Percentiles rank a stretch among this genome's conserved stretches.
Evolutionary conservation across 2,888 invertebrate species (phyloP).

Genomic region (Eupithecia inturbata): DNA sequence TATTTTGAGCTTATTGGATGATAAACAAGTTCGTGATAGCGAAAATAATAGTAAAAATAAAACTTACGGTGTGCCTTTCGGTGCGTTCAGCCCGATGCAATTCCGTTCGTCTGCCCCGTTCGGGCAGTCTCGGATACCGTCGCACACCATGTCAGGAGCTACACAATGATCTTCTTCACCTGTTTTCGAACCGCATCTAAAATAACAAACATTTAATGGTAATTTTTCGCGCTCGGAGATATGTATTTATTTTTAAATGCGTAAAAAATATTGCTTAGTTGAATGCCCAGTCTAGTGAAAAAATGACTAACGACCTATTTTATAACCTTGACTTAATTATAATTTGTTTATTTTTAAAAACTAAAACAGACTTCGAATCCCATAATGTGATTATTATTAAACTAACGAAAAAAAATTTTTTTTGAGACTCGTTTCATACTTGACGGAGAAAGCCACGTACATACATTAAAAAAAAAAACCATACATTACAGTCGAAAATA

Average conservation of each 20-base stretch:
- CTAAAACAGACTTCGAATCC: no score
- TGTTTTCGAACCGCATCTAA: slow-evolving; percentile 64
- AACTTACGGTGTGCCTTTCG: slow-evolving; percentile 69
- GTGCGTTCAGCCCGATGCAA: slow-evolving; percentile 82
- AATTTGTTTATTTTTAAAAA: no score
- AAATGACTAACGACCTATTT: background rate
- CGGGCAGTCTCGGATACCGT: slow-evolving; percentile 89
- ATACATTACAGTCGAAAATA: no score
- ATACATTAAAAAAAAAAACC: no score
- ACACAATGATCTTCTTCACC: slow-evolving; percentile 83
- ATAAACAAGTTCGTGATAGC: background rate
- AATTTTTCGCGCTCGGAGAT: background rate
- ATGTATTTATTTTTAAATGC: background rate
- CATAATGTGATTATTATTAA: no score
- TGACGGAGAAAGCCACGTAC: no score
- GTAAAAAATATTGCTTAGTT: background rate
- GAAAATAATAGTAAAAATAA: background rate
- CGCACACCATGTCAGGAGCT: slow-evolving; percentile 90
- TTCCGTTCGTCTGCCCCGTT: slow-evolving; percentile 88
- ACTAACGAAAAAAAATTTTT: no score
- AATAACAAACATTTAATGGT: background rate
- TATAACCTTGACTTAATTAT: background rate
- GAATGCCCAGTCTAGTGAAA: background rate
- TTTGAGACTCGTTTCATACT: no score
- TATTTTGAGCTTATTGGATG: background rate